These are phyloP conservation scores for Actinostola sp. DNA, from an alignment of 92 coral and sea anemone genomes.

Conservation along the genomic window DNA sequence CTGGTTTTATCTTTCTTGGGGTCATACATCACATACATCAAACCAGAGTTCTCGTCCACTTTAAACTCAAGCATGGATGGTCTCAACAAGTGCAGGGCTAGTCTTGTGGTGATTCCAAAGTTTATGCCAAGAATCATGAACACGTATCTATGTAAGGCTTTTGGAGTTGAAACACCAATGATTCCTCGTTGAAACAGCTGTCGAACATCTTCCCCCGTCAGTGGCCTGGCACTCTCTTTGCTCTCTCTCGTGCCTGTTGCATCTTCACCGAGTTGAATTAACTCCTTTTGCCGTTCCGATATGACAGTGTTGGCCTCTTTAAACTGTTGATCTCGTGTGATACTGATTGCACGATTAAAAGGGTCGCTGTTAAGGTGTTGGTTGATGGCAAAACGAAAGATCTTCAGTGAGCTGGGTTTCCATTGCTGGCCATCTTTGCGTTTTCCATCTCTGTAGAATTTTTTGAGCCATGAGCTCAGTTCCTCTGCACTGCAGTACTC, in stretches of 20 bases:
- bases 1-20: slow-evolving; percentile 35
- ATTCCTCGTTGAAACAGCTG: slow-evolving; percentile 75
- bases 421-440: slow-evolving; percentile 72
- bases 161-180: slow-evolving; percentile 73
- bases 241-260: slow-evolving; percentile 61
- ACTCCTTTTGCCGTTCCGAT: slow-evolving; percentile 35
- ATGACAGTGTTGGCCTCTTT: slow-evolving; percentile 42
- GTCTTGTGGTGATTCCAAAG: slow-evolving; percentile 82
- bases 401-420: slow-evolving; percentile 76
- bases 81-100: slow-evolving; percentile 65
- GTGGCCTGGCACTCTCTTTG: slow-evolving; percentile 51
- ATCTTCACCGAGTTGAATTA: slow-evolving; percentile 42
- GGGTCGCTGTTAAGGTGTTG: slow-evolving; percentile 71
- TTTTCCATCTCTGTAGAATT: slow-evolving; percentile 76
- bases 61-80: slow-evolving; percentile 77
- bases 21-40: slow-evolving; percentile 62
- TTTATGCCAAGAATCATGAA: slow-evolving; percentile 76
- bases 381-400: slow-evolving; percentile 80
- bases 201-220: slow-evolving; percentile 65
- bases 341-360: slow-evolving; percentile 61
- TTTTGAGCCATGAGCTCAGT: slow-evolving; percentile 66
- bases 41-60: slow-evolving; percentile 64
- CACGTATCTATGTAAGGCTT: slow-evolving; percentile 71
- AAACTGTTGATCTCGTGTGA: slow-evolving; percentile 58
- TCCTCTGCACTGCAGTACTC: slow-evolving; percentile 72